phyloP scores from a whole-genome alignment of 2,113 vertebrate species.

The Mystacornis crossleyi region DNA sequence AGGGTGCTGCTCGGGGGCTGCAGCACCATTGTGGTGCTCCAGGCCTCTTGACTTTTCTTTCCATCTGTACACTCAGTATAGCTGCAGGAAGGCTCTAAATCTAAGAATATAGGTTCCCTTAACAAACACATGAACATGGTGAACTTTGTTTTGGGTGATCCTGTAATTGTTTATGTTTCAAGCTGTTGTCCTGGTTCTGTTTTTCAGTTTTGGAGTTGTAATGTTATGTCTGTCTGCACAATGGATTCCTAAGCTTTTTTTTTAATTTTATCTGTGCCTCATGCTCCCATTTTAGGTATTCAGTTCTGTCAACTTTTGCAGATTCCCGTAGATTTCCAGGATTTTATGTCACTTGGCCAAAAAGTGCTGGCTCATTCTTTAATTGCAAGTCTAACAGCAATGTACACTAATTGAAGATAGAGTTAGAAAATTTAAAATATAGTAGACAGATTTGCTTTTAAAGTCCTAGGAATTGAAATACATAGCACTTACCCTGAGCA shows the following conservation, averaged over 20 bases:
- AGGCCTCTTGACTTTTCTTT: not conserved
- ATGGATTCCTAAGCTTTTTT: not conserved
- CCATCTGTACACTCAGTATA: not conserved
- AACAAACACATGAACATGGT: not conserved
- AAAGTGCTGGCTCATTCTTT: not conserved
- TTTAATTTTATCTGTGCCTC: not conserved
- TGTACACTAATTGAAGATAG: not conserved
- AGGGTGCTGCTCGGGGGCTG: rapidly evolving
- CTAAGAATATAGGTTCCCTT: not conserved
- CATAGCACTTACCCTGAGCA: not conserved
- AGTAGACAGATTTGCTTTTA: not conserved
- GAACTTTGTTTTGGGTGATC: not conserved
- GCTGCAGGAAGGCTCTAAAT: not conserved
- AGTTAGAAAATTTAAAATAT: not conserved
- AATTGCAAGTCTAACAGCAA: not conserved
- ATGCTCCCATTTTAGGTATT: not conserved
- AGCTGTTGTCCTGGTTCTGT: not conserved
- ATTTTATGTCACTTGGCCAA: not conserved
- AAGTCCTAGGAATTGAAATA: not conserved
- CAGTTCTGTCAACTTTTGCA: not conserved
- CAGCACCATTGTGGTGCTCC: not conserved
- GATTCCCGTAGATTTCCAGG: not conserved
- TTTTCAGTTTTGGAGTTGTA: not conserved
- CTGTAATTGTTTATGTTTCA: not conserved
- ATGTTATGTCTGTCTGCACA: not conserved